Base-by-base conservation (phyloP, 2,888 invertebrate species). In the Escarpia spicata region DNA sequence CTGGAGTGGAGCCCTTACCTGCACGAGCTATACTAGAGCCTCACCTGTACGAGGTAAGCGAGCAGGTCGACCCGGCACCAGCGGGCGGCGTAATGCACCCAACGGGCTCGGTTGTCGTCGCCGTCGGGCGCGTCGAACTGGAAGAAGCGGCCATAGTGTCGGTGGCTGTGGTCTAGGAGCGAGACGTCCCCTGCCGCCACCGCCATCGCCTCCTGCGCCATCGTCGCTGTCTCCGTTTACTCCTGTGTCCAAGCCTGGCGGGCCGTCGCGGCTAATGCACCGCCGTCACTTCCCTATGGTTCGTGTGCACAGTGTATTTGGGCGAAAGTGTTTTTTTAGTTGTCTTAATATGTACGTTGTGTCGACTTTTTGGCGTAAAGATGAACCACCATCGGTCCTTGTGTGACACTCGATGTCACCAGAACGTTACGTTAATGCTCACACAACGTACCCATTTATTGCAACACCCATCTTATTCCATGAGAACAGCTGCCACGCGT, bases 81-180 rank as follows among this genome's bases (percentile, higher is more conserved):
- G 37, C 96, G 94, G 4, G 96, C 96, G 0, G 96, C 96, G 94
- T 96, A 96, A 93, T 96, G 96, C 26, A 96, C 94, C 93, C 96
- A 96, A 91, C 95, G 95, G 4, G 96, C 96, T 6, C 96, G 75
- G 75, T 75, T 75, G 6, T 75, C 96, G 45, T 95, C 95, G 43
- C 95, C 95, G 93, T 96, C 96, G 2, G 3, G 6, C 19, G 75
- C 75, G 75, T 15, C 75, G 75, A 26, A 75, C 75, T 75, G 75
- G 75, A 75, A 75, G 75, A 75, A 75, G 3, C 75, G 75, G 15
- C 75, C 75, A 26, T 75, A 75, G 75, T 75, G 26, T 19, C 26
- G 75, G 4, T 26, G 75, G 3, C 75, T 3, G 19, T 75, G 19
- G 75, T 75, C 75, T 6, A 75, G 75, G 26, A 26, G 75, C 26